These are phyloP conservation scores for Parazoanthus swiftii DNA, from an alignment of 92 coral and sea anemone species.

Conservation along the genomic window DNA sequence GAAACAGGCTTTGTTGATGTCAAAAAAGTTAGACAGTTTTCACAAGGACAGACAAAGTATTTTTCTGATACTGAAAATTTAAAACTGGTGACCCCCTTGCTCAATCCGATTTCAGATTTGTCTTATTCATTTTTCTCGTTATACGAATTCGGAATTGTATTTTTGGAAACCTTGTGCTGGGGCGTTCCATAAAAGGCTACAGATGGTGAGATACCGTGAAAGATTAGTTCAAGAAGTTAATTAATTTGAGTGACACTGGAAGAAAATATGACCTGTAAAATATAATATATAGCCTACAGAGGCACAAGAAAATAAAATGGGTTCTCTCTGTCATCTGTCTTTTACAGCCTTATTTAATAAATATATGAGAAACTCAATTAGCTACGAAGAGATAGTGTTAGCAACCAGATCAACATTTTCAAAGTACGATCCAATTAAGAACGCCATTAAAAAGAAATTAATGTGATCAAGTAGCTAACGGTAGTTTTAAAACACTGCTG, in stretches of 20 bases:
- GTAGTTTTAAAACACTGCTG: background rate
- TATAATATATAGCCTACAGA: background rate
- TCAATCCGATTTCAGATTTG: background rate
- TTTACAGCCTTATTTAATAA: too few species aligned
- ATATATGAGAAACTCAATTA: background rate
- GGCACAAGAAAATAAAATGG: background rate
- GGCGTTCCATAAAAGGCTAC: background rate
- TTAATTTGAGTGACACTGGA: background rate
- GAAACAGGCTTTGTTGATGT: too few species aligned
- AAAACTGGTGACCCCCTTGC: background rate
- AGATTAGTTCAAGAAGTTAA: background rate
- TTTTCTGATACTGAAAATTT: background rate
- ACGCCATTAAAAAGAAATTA: background rate
- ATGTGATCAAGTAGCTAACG: background rate
- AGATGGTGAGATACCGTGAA: background rate
- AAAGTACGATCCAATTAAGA: background rate
- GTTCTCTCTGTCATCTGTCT: background rate
- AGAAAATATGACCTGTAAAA: background rate
- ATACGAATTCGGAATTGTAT: background rate
- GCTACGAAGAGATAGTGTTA: background rate
- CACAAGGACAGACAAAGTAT: background rate
- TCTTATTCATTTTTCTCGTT: background rate
- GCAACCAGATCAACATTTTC: background rate
- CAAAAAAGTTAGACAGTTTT: background rate
- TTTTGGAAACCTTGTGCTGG: background rate